Base-by-base conservation (phyloP, 1,140 invertebrate species). In the Sweltsa coloradensis region DNA sequence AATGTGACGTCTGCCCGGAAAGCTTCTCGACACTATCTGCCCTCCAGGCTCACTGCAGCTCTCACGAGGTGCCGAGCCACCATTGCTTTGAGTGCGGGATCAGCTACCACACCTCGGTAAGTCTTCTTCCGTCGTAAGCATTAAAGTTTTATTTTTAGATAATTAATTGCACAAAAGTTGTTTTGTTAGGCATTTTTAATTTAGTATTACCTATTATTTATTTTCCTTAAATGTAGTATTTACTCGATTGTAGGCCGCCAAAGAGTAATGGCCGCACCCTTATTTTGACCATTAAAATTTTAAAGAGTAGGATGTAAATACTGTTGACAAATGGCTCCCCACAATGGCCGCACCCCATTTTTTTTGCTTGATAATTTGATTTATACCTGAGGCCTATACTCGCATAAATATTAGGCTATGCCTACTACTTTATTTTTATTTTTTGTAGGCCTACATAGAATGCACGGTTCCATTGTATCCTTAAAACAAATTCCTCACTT, bases 1-100 rank as follows among this genome's bases (percentile, higher is more conserved):
- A 34, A 1, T 54, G 51, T 39, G 40, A 49, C 6, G 26, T 45
- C 4, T 57, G 50, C 19, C 9, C 5, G 5, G 18, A 47, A 14
- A 34, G 21, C 7, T 56, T 53, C 18, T 13, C 22, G 1, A 45
- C 49, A 22, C 5, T 52, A 5, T n/a, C 16, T 1, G 39, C 34
- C 22, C 39, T 55, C 5, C 37, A 51, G n/a, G 42, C 48, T n/a
- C 57, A 57, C 29, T 42, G 47, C 39, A 9, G 39, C n/a, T 9
- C 18, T 2, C 50, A 51, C 31, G 45, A 40, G 6, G 40, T 42
- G 23, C 36, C 45, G n/a, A 16, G 39, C 11, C 53, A 36, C 39
- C 53, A 53, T 45, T 60, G 58, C 39, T 55, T 46, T 45, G 57
- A 60, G 49, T 60, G 58, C 49, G 53, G 50, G 9, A 5, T 3